Percentiles rank a stretch among this genome's conserved stretches.
These are phyloP conservation scores for Amblyjoppa fuscipennis DNA, from an alignment of 2,888 invertebrate species.

Conservation along the genomic window DNA sequence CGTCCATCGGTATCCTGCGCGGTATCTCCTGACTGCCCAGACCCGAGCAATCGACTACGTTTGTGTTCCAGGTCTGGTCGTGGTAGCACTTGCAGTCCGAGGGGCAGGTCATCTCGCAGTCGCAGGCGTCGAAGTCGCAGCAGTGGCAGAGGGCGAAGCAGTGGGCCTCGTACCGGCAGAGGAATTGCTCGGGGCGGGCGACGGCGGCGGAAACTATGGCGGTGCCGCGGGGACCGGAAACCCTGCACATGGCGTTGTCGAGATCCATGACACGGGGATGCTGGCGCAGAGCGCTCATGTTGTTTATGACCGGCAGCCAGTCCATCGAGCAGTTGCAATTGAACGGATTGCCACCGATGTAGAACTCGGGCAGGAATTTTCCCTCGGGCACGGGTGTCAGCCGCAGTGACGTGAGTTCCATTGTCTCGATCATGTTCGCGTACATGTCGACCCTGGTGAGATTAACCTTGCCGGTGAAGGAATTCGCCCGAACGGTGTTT, in stretches of 20 bases:
- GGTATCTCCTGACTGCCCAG: constrained; percentile 93
- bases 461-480: constrained; percentile 94
- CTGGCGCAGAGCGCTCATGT: constrained; percentile 92
- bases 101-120: constrained; percentile 98
- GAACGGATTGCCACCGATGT: constrained; percentile 96
- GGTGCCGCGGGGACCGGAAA: constrained; percentile 93
- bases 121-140: constrained; percentile 98
- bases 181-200: constrained; percentile 93
- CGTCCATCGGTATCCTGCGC: constrained; percentile 96
- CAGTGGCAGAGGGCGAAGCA: constrained; percentile 98
- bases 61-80: constrained; percentile 96
- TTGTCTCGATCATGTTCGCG: constrained; percentile 93
- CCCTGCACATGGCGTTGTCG: constrained; percentile 94
- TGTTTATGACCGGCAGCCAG: constrained; percentile 96
- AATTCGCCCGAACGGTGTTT: constrained; percentile 92
- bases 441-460: constrained; percentile 96
- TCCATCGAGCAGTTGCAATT: constrained; percentile 98
- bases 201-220: constrained; percentile 92
- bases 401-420: constrained; percentile 93
- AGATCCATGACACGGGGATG: constrained; percentile 96
- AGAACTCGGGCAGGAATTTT: constrained; percentile 94
- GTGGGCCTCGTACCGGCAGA: constrained; percentile 96
- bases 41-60: constrained; percentile 96
- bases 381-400: constrained; percentile 91
- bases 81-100: constrained; percentile 97